Evolutionary conservation across 2,888 invertebrate species (phyloP).

Genomic region (Scaptomyza tumidula): DNA sequence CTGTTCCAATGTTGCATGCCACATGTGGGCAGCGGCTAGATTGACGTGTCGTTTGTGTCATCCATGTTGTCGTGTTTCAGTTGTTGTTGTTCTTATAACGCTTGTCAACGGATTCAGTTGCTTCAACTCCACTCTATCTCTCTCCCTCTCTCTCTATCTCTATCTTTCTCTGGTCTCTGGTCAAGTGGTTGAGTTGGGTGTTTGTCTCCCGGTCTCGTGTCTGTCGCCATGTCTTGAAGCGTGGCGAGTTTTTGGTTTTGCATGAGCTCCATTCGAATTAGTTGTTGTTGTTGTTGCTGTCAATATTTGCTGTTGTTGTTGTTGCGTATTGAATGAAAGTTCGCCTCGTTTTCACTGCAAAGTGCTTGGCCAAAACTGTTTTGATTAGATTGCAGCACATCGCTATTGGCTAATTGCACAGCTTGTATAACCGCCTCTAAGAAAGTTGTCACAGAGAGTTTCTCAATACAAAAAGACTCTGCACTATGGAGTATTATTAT

Average conservation of each 20-base stretch:
- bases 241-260: conserved; percentile 59
- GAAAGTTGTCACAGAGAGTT: conserved; percentile 27
- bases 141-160: background rate
- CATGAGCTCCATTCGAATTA: conserved; percentile 54
- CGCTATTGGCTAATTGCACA: conserved; percentile 60
- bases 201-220: conserved; percentile 48
- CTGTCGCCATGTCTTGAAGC: conserved; percentile 47
- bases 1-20: conserved; percentile 65
- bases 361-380: conserved; percentile 48
- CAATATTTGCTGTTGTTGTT: conserved; percentile 18
- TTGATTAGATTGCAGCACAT: conserved; percentile 63
- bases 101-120: conserved; percentile 46
- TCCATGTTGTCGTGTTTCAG: conserved; percentile 50
- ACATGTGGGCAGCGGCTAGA: conserved; percentile 71
- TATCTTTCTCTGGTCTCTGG: conserved; percentile 27
- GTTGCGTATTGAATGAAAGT: conserved; percentile 68
- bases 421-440: conserved; percentile 31
- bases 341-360: conserved; percentile 68
- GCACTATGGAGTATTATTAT: background rate
- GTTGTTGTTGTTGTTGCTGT: conserved; percentile 21
- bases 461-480: background rate
- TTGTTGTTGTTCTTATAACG: conserved; percentile 29
- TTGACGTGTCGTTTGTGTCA: conserved; percentile 78
- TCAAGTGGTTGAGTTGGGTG: conserved; percentile 53
- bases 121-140: background rate